These are phyloP conservation scores for Sphaeramia orbicularis DNA, from an alignment of 2,797 vertebrate species.

Conservation along the genomic window DNA sequence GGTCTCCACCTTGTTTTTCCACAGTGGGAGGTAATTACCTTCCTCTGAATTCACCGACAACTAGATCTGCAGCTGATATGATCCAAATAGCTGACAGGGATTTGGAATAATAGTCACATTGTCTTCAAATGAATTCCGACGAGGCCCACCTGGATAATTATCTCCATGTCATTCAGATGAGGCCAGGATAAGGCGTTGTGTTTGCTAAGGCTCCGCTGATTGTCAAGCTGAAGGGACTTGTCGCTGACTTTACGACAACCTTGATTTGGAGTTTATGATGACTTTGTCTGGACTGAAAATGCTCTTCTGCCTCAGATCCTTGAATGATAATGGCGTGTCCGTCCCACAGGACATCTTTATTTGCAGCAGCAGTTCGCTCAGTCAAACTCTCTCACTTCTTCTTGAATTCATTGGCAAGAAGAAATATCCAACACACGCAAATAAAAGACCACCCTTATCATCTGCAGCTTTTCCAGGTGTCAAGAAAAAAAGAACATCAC, in stretches of 20 bases:
- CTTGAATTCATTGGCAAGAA: conserved; percentile 32
- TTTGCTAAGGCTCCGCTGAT: conserved; percentile 70
- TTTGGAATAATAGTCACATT: conserved; percentile 81
- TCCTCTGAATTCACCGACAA: conserved; percentile 76
- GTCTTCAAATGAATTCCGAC: conserved; percentile 78
- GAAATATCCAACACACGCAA: conserved; percentile 33
- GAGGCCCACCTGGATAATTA: conserved; percentile 72
- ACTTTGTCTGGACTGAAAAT: conserved; percentile 66
- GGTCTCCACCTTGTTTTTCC: conserved; percentile 60
- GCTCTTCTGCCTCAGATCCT: conserved; percentile 66
- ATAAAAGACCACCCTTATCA: conserved; percentile 47
- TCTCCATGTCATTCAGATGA: conserved; percentile 78
- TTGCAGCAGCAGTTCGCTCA: conserved; percentile 55
- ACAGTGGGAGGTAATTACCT: conserved; percentile 77
- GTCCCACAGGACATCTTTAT: conserved; percentile 36
- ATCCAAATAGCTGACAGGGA: conserved; percentile 86
- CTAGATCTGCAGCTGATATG: conserved; percentile 78
- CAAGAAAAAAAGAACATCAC: conserved; percentile 13
- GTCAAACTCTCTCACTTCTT: conserved; percentile 58
- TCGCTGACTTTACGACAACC: conserved; percentile 70
- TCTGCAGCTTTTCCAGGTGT: conserved; percentile 32
- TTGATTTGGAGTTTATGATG: conserved; percentile 72
- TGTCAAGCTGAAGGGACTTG: conserved; percentile 55
- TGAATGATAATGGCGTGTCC: conserved; percentile 64
- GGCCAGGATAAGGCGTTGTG: conserved; percentile 72